Evolutionary conservation across 1,140 invertebrate genomes (phyloP), one percentile per base, ranked within the genome.

Genomic region (Bombus waltoni): DNA sequence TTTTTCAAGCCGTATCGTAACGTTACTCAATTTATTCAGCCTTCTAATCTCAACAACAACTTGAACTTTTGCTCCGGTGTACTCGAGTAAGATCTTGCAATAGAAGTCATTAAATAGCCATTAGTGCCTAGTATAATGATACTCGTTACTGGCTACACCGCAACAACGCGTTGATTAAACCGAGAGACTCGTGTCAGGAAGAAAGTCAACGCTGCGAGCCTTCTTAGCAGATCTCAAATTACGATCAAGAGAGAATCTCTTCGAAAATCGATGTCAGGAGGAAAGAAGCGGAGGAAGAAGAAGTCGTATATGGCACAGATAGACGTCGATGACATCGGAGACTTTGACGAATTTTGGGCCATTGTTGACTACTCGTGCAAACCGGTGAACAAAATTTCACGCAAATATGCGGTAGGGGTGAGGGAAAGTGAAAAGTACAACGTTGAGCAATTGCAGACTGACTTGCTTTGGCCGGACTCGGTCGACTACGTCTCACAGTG

Each of bases 391-490:
- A 87, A 91, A 94, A 93, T 92, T 93, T 94, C 74, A 77, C 78
- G 74, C 66, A 82, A 68, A 71, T 57, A 73, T 57, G 53, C 68
- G 76, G 89, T 82, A 92, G 92, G 90, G 87, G 74, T 79, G 85
- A 92, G 90, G 92, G 91, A 94, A 93, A 94, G 93, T 93, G 91
- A 94, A 94, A 94, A 94, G 93, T 94, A 91, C 85, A 91, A 89
- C 83, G 92, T 94, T 95, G 91, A 90, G 94, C 93, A 95, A 95
- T 92, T 92, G 66, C 88, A 83, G 86, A 74, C 89, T 92, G 88
- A 87, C 88, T 91, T 86, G 89, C 88, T 91, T 90, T 90, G 74
- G 89, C 89, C 82, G 90, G 91, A 93, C 90, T 90, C 90, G 89
- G 88, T 85, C 90, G 81, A 89, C 91, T 90, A 89, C 85, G 80